Conservation (phyloP, 1,140 invertebrate genomes). For the Zaprionus ghesquierei region DNA sequence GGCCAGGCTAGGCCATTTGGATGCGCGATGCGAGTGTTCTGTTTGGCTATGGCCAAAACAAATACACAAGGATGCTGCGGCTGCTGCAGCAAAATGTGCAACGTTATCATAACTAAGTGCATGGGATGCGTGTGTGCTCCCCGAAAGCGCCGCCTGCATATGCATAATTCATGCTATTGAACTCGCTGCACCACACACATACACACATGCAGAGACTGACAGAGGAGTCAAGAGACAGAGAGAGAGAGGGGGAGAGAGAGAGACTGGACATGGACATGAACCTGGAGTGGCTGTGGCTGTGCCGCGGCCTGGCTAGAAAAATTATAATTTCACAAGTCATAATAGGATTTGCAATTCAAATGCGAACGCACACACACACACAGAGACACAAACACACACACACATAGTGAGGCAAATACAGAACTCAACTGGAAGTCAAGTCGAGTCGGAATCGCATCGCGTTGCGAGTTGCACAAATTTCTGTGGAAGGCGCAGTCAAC, state of each 20-base stretch:
- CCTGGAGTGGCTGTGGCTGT: slow-evolving; percentile 43
- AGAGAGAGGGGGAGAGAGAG: slow-evolving; percentile 30
- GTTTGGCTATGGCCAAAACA: slow-evolving; percentile 69
- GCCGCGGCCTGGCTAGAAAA: slow-evolving; percentile 67
- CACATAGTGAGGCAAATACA: slow-evolving; percentile 39
- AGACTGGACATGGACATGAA: slow-evolving; percentile 64
- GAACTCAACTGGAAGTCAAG: slow-evolving; percentile 45
- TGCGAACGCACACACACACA: slow-evolving; percentile 64
- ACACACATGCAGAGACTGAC: not conserved
- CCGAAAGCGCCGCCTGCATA: slow-evolving; percentile 77
- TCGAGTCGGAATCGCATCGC: slow-evolving; percentile 46
- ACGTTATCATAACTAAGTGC: slow-evolving; percentile 80
- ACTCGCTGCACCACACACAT: slow-evolving; percentile 51
- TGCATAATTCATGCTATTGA: slow-evolving; percentile 82
- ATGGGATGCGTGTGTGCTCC: slow-evolving; percentile 73
- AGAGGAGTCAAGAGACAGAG: not conserved
- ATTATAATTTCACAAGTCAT: slow-evolving; percentile 82
- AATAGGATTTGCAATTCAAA: slow-evolving; percentile 83
- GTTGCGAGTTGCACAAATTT: slow-evolving; percentile 61
- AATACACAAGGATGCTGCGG: slow-evolving; percentile 51
- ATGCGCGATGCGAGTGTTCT: slow-evolving; percentile 17
- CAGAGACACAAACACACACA: slow-evolving; percentile 6
- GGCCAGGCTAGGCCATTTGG: slow-evolving; percentile 30
- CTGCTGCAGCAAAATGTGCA: slow-evolving; percentile 62
- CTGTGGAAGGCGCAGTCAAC: slow-evolving; percentile 63